Evolutionary conservation across 1,140 invertebrate species (phyloP), one percentile per base, ranked within the genome.

Genomic region (Akabosia matsudoensis): DNA sequence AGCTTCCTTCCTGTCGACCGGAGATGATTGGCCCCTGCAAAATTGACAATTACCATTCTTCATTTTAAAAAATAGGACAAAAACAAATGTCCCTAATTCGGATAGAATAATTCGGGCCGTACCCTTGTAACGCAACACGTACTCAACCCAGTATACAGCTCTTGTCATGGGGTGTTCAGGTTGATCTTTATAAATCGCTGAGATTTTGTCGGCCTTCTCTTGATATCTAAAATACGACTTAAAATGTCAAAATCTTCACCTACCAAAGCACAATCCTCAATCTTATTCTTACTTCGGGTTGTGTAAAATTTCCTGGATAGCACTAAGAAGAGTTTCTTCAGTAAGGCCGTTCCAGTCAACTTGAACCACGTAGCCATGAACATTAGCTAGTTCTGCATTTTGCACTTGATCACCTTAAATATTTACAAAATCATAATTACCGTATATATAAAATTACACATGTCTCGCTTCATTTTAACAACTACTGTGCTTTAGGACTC

Each of bases 311-410:
- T 70, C 67, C 2, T 70, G 28, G 22, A 70, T 70, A 2, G 67
- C 10, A 13, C 4, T 34, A 4, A 76, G 76, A 3, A 87, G 81
- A 0, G 76, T 74, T 1, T 84, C 70, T 4, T 84, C 80, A 26
- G 83, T 84, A 0, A 88, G 79, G n/a, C 84, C 83, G 0, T 81
- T 70, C 22, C 84, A 80, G 54, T 85, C 80, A 16, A 88, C 30
- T 0, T 24, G 0, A 14, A 86, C 3, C 1, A 84, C 84, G 14
- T 85, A 82, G 18, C 85, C 83, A 70, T 79, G 82, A 1, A n/a
- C 33, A 0, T 82, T 83, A 0, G 90, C 79, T 0, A 88, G 87
- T 10, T 87, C 13, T 4, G 28, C 28, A 22, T 70, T 70, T 16
- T 14, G 28, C 3, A 22, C 24, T 30, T 70, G 67, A 34, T 70